phyloP scores from a whole-genome alignment of 23 tunicate species.

The Trididemnum miniatum region DNA sequence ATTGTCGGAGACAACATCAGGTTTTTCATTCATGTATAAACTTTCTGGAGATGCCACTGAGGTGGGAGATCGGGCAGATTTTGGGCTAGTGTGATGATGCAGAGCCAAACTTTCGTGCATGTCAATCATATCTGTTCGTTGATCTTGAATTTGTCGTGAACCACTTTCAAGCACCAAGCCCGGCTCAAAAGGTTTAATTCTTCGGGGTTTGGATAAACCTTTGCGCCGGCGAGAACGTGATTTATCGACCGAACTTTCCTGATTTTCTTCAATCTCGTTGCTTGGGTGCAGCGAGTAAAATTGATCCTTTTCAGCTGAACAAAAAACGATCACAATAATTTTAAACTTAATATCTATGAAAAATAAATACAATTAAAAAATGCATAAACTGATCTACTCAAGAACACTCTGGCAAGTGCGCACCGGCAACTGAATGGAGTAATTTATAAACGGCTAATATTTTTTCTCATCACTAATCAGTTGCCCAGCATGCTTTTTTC shows the following conservation, averaged over 20 bases:
- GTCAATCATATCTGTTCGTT: constrained; percentile 51
- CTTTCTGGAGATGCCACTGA: constrained; percentile 55
- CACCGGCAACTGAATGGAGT: too few species aligned
- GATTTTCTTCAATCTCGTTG: background rate
- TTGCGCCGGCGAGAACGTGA: constrained; percentile 43
- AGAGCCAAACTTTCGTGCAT: constrained; percentile 57
- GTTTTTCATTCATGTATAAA: constrained; percentile 46
- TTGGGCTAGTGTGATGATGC: constrained; percentile 16
- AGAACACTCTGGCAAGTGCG: too few species aligned
- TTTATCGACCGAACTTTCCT: constrained; percentile 8
- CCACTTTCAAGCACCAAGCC: constrained; percentile 67
- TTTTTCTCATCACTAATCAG: too few species aligned
- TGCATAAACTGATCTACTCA: too few species aligned
- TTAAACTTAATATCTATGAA: background rate
- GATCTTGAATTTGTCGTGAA: constrained; percentile 25
- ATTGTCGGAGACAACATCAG: constrained; percentile 30
- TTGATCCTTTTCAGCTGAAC: background rate
- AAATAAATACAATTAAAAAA: too few species aligned
- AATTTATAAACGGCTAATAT: too few species aligned
- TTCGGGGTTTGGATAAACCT: constrained; percentile 59
- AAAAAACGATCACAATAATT: too few species aligned
- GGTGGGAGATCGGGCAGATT: constrained; percentile 27
- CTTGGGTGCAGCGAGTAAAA: background rate
- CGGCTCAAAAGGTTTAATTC: constrained; percentile 49
- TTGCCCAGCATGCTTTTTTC: too few species aligned